Conservation (phyloP, 53 echinoderm and acorn worm genomes). For the Echinarachnius parma region DNA sequence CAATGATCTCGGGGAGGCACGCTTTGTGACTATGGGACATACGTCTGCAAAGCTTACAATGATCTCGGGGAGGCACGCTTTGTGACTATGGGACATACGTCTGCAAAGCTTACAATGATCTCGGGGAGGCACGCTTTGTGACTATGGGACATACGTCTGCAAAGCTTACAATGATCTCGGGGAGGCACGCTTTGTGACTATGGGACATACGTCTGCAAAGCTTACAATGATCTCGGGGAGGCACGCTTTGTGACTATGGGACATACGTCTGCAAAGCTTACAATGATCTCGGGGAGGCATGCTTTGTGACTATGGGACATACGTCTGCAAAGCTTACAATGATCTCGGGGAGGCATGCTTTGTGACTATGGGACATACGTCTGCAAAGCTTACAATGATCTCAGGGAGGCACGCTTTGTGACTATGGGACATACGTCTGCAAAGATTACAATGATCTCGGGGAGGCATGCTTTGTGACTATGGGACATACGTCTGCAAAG, state of each 20-base stretch:
- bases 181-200: slow-evolving; percentile 53
- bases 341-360: slow-evolving; percentile 60
- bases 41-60: slow-evolving; percentile 78
- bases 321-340: slow-evolving; percentile 75
- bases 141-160: slow-evolving; percentile 76
- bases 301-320: slow-evolving; percentile 73
- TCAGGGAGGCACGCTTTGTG: slow-evolving; percentile 61
- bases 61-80: slow-evolving; percentile 60
- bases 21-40: slow-evolving; percentile 65
- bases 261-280: slow-evolving; percentile 69
- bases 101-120: slow-evolving; percentile 76
- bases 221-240: slow-evolving; percentile 70
- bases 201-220: slow-evolving; percentile 69
- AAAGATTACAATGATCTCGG: slow-evolving; percentile 75
- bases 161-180: slow-evolving; percentile 78
- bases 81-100: slow-evolving; percentile 67
- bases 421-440: slow-evolving; percentile 76
- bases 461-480: slow-evolving; percentile 63
- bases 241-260: slow-evolving; percentile 70
- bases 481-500: slow-evolving; percentile 69
- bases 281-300: slow-evolving; percentile 64
- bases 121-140: slow-evolving; percentile 55
- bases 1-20: slow-evolving; percentile 66
- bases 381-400: slow-evolving; percentile 72
- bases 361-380: slow-evolving; percentile 76